Evolutionary conservation across 2,797 vertebrate genomes (phyloP).

Genomic region (Chaetophractus vellerosus): DNA sequence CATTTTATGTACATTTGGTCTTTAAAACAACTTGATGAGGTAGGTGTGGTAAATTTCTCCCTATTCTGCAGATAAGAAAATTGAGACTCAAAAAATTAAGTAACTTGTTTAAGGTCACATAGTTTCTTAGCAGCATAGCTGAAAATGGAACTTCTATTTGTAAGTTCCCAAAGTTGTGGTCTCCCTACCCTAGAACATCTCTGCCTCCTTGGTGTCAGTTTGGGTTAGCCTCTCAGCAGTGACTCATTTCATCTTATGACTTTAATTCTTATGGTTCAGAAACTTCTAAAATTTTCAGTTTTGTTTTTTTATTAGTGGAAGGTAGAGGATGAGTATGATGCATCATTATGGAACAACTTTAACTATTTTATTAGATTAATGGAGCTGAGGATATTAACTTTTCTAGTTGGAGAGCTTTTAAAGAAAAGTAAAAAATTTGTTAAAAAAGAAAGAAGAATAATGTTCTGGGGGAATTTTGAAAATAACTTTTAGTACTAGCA

Average conservation of each 20-base stretch:
- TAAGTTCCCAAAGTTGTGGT: not conserved
- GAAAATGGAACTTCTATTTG: not conserved
- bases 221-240: not conserved
- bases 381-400: not conserved
- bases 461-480: conserved; percentile 34
- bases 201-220: not conserved
- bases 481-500: conserved; percentile 42
- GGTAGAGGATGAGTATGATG: not conserved
- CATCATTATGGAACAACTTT: not conserved
- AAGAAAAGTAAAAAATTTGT: conserved; percentile 33
- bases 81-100: not conserved
- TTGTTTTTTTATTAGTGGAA: not conserved
- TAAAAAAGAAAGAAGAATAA: conserved; percentile 44
- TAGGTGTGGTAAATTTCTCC: conserved; percentile 12
- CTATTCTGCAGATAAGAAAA: conserved; percentile 24
- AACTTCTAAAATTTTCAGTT: not conserved
- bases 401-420: conserved; percentile 42
- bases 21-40: conserved; percentile 42
- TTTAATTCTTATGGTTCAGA: conserved; percentile 19
- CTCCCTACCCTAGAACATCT: not conserved
- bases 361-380: conserved; percentile 47
- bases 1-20: not conserved
- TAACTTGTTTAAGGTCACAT: not conserved
- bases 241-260: not conserved
- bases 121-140: conserved; percentile 4